phyloP scores from a whole-genome alignment of 1,140 invertebrate species.

The Agrypnia vestita region DNA sequence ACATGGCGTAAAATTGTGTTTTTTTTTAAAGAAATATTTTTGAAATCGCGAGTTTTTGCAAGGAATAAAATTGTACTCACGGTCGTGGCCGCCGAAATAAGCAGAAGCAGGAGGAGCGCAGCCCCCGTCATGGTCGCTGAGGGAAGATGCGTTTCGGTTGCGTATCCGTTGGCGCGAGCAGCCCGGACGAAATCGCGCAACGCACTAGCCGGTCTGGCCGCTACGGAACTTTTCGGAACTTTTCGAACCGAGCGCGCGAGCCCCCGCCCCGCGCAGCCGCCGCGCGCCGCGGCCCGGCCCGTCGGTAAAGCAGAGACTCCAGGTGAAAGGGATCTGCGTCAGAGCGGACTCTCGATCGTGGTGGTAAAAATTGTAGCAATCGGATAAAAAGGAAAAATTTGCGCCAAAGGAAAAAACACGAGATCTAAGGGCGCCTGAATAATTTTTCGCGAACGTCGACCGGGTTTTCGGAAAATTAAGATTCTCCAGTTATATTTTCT shows the following conservation, averaged over 20 bases:
- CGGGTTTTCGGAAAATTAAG: too few relatives aligned
- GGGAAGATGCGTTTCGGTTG: constrained; percentile 22
- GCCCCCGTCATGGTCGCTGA: constrained; percentile 12
- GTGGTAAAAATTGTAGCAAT: too few relatives aligned
- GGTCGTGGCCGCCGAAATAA: constrained; percentile 21
- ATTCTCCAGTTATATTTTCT: too few relatives aligned
- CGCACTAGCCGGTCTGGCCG: constrained; percentile 15
- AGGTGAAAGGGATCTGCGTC: background rate
- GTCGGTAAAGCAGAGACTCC: constrained; percentile 20
- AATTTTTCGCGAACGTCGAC: too few relatives aligned
- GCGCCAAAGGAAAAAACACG: too few relatives aligned
- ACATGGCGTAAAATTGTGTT: background rate
- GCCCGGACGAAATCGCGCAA: constrained; percentile 31
- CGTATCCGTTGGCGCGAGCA: constrained; percentile 22
- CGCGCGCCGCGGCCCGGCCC: background rate
- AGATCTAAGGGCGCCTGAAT: too few relatives aligned
- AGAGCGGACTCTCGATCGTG: too few relatives aligned
- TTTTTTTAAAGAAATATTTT: background rate
- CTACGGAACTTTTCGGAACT: constrained; percentile 32
- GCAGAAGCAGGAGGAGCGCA: constrained; percentile 17
- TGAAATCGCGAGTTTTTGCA: background rate
- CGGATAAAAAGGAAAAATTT: too few relatives aligned
- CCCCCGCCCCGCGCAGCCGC: constrained; percentile 13
- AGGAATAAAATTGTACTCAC: background rate
- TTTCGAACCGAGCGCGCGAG: constrained; percentile 24